Base-by-base conservation (phyloP, 2,888 invertebrate species). In the Drosophila pullipes region DNA sequence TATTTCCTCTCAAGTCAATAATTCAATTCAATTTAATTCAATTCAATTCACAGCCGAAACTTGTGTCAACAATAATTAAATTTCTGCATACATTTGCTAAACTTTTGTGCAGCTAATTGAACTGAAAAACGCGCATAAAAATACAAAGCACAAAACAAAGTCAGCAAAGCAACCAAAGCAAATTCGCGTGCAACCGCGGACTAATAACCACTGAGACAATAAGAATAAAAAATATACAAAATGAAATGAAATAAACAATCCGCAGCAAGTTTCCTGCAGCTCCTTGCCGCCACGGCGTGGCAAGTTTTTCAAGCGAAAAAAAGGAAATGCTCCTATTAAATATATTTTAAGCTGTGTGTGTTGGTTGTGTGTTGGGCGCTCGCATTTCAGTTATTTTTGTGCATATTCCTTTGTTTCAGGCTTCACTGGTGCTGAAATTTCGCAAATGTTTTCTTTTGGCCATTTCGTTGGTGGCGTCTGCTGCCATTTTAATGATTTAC, bases 1-100 rank as follows among this genome's bases (percentile, higher is more conserved):
- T 11, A 18, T 30, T 25, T 28, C 13, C 3, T 30, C 6, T 33
- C 33, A 35, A 25, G 7, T 39, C 55, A 25, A 35, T 2, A 83
- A 76, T 82, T 85, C 39, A 81, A 78, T 85, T 83, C 54, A 76
- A 77, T 75, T 80, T 52, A 60, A 75, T 82, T 82, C 47, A 83
- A 81, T 88, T 83, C 60, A 76, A 80, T 75, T 80, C 71, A 57
- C 61, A 69, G 65, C 66, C 60, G 59, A 74, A 82, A 69, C 74
- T 88, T 85, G 83, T 85, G 85, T 90, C 85, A 90, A 85, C 90
- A 85, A 88, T 90, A 85, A 85, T 85, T 85, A 90, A 90, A 85
- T 90, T 85, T 83, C 73, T 60, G 85, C 83, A 83, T 83, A 75
- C 78, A 87, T 90, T 90, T 78, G 78, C 76, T 64, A 84, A 91